phyloP scores from a whole-genome alignment of 2,888 invertebrate species.

The Hypsopygia costalis region DNA sequence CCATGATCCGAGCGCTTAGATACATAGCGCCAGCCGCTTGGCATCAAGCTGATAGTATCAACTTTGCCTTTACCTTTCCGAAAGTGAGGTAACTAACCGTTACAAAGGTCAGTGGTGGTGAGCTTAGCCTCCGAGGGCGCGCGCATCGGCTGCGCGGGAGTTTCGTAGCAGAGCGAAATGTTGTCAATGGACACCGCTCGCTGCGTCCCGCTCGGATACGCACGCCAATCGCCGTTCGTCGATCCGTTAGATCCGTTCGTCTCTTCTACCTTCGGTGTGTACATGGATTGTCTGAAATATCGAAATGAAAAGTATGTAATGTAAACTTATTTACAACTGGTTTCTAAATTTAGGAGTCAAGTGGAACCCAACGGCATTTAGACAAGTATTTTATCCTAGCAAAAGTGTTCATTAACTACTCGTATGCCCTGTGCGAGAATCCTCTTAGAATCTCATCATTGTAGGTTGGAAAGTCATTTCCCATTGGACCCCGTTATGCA shows the following conservation, averaged over 20 bases:
- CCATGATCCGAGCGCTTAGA: neutral
- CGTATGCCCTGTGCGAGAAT: too few species aligned
- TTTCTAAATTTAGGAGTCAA: too few species aligned
- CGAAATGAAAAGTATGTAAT: neutral
- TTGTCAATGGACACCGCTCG: constrained; percentile 84
- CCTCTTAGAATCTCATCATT: too few species aligned
- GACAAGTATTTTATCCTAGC: too few species aligned
- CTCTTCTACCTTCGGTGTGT: constrained; percentile 86
- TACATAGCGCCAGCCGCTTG: neutral
- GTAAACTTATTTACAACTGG: too few species aligned
- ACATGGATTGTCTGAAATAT: constrained; percentile 81
- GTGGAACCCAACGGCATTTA: too few species aligned
- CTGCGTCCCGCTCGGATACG: constrained; percentile 60
- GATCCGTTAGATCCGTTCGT: constrained; percentile 56
- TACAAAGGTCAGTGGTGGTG: constrained; percentile 55
- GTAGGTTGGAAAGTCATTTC: too few species aligned
- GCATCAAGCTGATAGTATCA: constrained; percentile 4
- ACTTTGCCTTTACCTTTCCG: constrained; percentile 5
- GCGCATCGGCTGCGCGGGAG: constrained; percentile 50
- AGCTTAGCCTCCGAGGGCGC: constrained; percentile 68
- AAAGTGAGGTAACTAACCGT: constrained; percentile 40
- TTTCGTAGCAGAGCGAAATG: constrained; percentile 76
- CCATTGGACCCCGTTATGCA: too few species aligned
- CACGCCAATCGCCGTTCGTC: constrained; percentile 64
- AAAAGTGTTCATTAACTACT: too few species aligned